Base-by-base conservation (phyloP, 2,797 vertebrate genomes). In the Alosa sapidissima region DNA sequence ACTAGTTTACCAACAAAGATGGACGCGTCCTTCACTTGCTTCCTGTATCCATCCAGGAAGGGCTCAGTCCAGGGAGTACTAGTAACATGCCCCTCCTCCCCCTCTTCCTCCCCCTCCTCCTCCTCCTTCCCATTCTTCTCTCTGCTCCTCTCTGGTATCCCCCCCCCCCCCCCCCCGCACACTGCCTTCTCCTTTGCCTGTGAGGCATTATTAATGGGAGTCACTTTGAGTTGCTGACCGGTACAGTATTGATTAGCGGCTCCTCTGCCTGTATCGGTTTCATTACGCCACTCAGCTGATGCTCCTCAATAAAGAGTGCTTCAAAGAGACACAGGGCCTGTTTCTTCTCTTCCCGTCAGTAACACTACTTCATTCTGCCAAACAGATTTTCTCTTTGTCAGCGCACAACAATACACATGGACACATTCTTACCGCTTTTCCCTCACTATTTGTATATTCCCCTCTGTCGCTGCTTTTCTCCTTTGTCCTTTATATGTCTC, bases 171-270 rank as follows among this genome's bases (percentile, higher is more conserved):
- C 16, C 84, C 82, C 65, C 78, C 2, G 41, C 41, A 2, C 41
- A 2, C 41, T 41, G 41, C 24, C 10, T 33, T 16, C 33, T 83
- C 60, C 36, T 81, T 83, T 82, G 72, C 36, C 84, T 87, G 85
- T 86, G 75, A 55, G 58, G 83, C 88, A 84, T 89, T 85, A 88
- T 86, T 87, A 87, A 84, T 89, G 86, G 82, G 75, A 85, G 86
- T 86, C 84, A 82, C 83, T 87, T 86, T 89, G 85, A 87, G 86
- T 88, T 86, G 55, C 81, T 86, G 88, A 88, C 85, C 85, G 86
- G 83, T 72, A 82, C 85, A 36, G 51, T 89, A 91, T 90, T 86
- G 86, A 91, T 89, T 78, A 86, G 65, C 81, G 85, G 68, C 82
- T 83, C 36, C 75, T 84, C 68, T 84, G 78, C 52, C 85, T 85